These are phyloP conservation scores for Proisotoma minuta DNA, from an alignment of 2,888 invertebrate species.

Conservation along the genomic window DNA sequence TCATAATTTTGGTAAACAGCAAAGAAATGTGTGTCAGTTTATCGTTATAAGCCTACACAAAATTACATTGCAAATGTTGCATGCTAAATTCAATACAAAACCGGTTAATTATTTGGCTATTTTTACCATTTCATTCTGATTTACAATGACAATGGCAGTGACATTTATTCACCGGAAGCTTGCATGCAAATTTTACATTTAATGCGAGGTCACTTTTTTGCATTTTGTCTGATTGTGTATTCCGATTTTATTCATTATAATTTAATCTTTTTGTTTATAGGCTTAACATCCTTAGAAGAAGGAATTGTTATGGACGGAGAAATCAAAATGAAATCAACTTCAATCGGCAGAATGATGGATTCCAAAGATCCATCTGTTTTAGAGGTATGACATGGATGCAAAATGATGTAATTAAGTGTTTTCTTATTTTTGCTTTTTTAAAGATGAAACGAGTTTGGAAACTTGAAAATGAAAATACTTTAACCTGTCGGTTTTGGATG, in stretches of 20 bases:
- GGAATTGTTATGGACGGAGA: constrained; percentile 52
- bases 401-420: neutral
- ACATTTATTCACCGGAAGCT: no score
- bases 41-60: no score
- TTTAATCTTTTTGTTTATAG: no score
- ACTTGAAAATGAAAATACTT: constrained; percentile 49
- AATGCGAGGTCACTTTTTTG: no score
- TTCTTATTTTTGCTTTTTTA: neutral
- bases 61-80: no score
- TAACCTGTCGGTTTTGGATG: constrained; percentile 57
- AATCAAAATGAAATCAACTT: constrained; percentile 53
- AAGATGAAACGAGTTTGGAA: constrained; percentile 53
- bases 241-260: no score
- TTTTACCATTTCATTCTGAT: no score
- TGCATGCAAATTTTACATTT: no score
- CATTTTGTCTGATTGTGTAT: no score
- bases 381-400: constrained; percentile 48
- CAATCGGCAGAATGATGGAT: constrained; percentile 55
- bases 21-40: neutral
- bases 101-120: no score
- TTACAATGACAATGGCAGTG: no score
- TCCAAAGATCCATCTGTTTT: constrained; percentile 57
- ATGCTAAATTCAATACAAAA: no score
- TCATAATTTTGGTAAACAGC: constrained; percentile 59
- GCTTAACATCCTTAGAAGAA: constrained; percentile 59